Conservation (phyloP, 2,113 vertebrate genomes). For the Protobothrops flavoviridis region DNA sequence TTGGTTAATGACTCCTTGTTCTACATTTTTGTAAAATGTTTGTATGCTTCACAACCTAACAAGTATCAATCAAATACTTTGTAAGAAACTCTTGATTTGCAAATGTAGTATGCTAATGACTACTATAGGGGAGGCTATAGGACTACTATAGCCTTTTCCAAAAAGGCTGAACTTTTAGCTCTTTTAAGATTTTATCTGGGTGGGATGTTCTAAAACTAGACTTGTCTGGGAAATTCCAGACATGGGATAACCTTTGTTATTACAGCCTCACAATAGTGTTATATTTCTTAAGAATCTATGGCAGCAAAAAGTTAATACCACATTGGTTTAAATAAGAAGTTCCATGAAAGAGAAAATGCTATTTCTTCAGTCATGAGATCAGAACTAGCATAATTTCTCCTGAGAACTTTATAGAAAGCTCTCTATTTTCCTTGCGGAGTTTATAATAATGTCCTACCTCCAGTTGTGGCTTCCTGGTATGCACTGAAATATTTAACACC, state of each 20-base stretch:
- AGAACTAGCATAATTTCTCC: background rate
- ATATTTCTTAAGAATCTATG: background rate
- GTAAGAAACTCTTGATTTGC: background rate
- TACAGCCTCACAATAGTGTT: background rate
- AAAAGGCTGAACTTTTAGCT: background rate
- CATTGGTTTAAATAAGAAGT: background rate
- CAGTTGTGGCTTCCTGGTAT: background rate
- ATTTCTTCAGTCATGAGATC: background rate
- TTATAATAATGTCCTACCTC: constrained; percentile 9
- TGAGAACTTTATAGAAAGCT: background rate
- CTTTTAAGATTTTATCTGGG: background rate
- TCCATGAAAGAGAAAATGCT: background rate
- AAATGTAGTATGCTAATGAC: background rate
- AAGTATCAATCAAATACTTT: background rate
- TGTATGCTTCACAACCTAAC: background rate
- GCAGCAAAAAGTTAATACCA: background rate
- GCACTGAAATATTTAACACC: constrained; percentile 7
- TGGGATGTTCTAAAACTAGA: background rate
- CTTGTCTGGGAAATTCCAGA: background rate
- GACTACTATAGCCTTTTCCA: background rate
- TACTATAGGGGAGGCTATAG: too few relatives aligned
- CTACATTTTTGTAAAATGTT: background rate
- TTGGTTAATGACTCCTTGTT: background rate
- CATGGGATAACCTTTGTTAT: background rate
- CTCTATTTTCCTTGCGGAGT: background rate